Evolutionary conservation across 2,113 vertebrate species (phyloP).

Genomic region (Tenrec ecaudatus): DNA sequence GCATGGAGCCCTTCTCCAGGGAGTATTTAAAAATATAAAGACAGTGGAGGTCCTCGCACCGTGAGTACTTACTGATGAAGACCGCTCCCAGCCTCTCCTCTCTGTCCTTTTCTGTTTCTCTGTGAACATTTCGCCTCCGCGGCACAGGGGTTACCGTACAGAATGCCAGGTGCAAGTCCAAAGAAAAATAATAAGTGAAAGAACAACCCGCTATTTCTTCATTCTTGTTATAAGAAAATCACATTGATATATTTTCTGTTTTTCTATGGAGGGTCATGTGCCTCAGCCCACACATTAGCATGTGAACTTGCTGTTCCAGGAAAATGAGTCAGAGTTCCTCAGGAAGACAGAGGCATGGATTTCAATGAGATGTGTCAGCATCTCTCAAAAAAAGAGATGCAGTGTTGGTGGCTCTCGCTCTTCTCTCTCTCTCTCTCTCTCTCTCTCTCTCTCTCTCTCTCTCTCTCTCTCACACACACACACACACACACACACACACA

Average conservation of each 20-base stretch:
- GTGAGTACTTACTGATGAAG: neutral
- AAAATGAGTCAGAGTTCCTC: conserved; percentile 78
- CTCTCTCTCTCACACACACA: neutral
- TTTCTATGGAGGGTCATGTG: conserved; percentile 77
- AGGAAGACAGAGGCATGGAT: conserved; percentile 63
- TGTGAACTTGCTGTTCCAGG: conserved; percentile 79
- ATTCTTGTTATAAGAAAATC: conserved; percentile 48
- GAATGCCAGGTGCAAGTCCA: conserved; percentile 62
- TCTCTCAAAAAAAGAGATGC: conserved; percentile 53
- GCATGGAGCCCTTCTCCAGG: no score
- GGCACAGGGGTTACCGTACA: neutral
- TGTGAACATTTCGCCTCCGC: neutral
- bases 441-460: no score
- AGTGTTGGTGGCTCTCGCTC: neutral
- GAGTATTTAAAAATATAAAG: neutral
- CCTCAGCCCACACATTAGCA: conserved; percentile 76
- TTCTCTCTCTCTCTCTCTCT: neutral
- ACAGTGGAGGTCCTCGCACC: neutral
- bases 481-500: neutral
- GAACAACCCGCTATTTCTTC: conserved; percentile 67
- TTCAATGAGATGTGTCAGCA: conserved; percentile 67
- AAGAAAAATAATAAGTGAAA: conserved; percentile 55
- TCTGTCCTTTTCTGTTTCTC: conserved; percentile 26
- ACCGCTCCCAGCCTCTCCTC: conserved; percentile 1
- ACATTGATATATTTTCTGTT: conserved; percentile 71